Conservation (phyloP, 2,797 vertebrate genomes). For the Champsocephalus esox region DNA sequence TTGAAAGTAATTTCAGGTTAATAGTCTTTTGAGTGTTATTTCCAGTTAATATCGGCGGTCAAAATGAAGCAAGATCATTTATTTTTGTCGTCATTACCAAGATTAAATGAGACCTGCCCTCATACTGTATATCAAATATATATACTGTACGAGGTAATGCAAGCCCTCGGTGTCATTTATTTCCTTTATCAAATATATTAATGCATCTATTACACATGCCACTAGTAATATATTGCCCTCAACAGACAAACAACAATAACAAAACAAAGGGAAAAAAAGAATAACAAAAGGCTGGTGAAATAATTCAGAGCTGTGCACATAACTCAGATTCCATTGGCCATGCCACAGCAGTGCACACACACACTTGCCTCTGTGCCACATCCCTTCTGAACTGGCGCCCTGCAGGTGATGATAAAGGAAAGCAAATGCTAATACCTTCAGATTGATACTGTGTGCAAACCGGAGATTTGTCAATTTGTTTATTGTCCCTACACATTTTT, state of each 20-base stretch:
- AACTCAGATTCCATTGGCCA: constrained; percentile 21
- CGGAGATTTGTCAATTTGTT: constrained; percentile 61
- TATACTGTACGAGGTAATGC: constrained; percentile 33
- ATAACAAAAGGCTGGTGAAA: constrained; percentile 15
- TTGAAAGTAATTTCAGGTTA: constrained; percentile 75
- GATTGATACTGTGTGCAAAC: constrained; percentile 49
- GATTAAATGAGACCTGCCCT: constrained; percentile 48
- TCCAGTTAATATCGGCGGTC: constrained; percentile 38
- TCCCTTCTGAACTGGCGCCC: constrained; percentile 29
- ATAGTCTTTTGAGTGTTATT: constrained; percentile 58
- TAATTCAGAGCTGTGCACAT: constrained; percentile 14
- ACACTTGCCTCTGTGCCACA: constrained; percentile 17
- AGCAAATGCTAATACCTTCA: constrained; percentile 49
- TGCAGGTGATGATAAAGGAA: constrained; percentile 58
- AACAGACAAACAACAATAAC: constrained; percentile 14
- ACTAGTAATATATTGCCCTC: constrained; percentile 27
- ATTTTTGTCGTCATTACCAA: constrained; percentile 61
- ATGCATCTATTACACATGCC: constrained; percentile 40
- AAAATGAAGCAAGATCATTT: constrained; percentile 44
- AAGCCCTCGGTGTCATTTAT: constrained; percentile 32
- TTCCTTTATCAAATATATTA: constrained; percentile 46
- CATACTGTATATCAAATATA: constrained; percentile 45
- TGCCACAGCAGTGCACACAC: constrained; percentile 21
- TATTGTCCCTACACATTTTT: constrained; percentile 57
- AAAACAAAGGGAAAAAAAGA: constrained; percentile 20